Evolutionary conservation across 1,140 invertebrate species (phyloP), one percentile per base, ranked within the genome.

Genomic region (Ceratosolen solmsi): DNA sequence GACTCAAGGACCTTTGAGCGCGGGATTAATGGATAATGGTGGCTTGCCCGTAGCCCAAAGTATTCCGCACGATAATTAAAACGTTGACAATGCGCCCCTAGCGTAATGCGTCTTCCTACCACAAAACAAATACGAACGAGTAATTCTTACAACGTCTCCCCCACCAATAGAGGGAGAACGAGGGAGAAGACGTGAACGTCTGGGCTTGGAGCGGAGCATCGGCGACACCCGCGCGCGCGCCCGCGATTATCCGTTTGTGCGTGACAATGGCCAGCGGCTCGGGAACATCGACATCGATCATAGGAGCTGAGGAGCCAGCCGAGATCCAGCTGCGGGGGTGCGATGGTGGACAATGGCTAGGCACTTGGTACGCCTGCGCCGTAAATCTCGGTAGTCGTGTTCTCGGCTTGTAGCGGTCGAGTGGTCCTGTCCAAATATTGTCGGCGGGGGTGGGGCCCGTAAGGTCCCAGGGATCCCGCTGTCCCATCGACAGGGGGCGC

Each of bases 351-450:
- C 51, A 54, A 54, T 54, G 51, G 25, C n/a, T 15, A 27, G 15
- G 22, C 9, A 25, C 36, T 60, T 33, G 5, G 27, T 46, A 58
- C 15, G 58, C 41, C 49, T 8, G 27, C 5, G 60, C 30, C 76
- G 76, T 77, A 77, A 77, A 77, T 65, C 49, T 68, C 27, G 51
- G 27, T 5, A 51, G n/a, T 22, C 46, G 36, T 56, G 84, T 54
- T 46, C 7, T 38, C 36, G 49, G 11, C 46, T 54, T 46, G 17
- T 38, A 33, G 60, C 54, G 36, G 11, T 78, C 79, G 82, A 86
- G 78, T 38, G 76, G 82, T 79, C 85, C 84, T 88, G 87, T 88
- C 87, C 86, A 88, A 88, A 88, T 87, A 88, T 80, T 85, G 84
- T 78, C 46, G 77, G 84, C 82, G 87, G 85, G 85, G 86, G 86